These are phyloP conservation scores for Tetrapedia diversipes DNA, from an alignment of 2,888 invertebrate species.

Conservation along the genomic window DNA sequence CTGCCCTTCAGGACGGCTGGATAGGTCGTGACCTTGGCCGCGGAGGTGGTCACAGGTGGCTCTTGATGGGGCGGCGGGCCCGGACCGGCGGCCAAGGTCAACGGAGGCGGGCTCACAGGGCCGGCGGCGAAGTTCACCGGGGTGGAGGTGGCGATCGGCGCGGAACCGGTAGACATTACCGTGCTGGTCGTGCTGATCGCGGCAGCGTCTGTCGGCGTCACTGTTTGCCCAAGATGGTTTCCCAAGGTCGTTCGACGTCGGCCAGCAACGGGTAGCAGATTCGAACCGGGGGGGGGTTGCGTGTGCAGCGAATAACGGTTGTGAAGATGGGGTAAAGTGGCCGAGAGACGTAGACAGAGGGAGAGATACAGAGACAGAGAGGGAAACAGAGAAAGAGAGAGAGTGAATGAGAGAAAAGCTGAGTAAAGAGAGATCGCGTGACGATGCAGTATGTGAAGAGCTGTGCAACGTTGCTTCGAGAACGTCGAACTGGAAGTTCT, in stretches of 20 bases:
- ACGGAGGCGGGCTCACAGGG: constrained; percentile 71
- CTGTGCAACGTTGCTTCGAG: constrained; percentile 43
- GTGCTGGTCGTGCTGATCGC: constrained; percentile 74
- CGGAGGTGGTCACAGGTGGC: constrained; percentile 47
- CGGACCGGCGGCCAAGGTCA: constrained; percentile 59
- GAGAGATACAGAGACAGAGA: constrained; percentile 64
- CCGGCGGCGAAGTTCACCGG: constrained; percentile 75
- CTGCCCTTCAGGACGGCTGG: constrained; percentile 90
- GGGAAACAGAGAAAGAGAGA: too few relatives aligned
- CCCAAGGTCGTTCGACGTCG: constrained; percentile 20
- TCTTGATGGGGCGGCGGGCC: constrained; percentile 66
- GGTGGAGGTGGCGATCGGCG: constrained; percentile 79
- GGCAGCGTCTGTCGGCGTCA: constrained; percentile 73
- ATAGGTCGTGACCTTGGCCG: constrained; percentile 84
- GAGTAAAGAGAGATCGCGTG: constrained; percentile 55
- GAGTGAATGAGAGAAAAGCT: too few relatives aligned
- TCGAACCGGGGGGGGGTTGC: constrained; percentile 35
- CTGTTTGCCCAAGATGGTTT: constrained; percentile 57
- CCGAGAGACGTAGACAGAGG: constrained; percentile 46
- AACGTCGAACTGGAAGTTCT: not conserved
- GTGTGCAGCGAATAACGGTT: constrained; percentile 54
- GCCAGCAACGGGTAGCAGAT: constrained; percentile 31
- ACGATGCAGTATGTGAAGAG: too few relatives aligned
- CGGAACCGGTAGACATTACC: constrained; percentile 83
- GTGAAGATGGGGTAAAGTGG: constrained; percentile 47